Evolutionary conservation across 2,888 invertebrate species (phyloP).

Genomic region (Euplagia quadripunctaria): DNA sequence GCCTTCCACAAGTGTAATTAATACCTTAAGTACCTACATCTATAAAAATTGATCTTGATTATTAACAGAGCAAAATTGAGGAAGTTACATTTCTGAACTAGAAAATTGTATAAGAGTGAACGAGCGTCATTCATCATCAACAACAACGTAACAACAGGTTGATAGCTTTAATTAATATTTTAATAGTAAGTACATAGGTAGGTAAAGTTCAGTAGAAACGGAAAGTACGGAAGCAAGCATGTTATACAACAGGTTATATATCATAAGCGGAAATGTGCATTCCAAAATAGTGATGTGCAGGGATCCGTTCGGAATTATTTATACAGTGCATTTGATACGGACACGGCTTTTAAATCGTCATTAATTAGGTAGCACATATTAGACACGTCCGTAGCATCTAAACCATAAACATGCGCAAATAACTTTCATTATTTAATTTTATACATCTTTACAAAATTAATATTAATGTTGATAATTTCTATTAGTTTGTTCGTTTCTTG

Average conservation of each 20-base stretch:
- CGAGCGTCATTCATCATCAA: slow-evolving; percentile 9
- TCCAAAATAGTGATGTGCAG: slow-evolving; percentile 36
- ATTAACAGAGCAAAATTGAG: slow-evolving; percentile 45
- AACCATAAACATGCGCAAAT: slow-evolving; percentile 20
- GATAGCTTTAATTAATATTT: not conserved
- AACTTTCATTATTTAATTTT: slow-evolving; percentile 24
- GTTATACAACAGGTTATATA: slow-evolving; percentile 25
- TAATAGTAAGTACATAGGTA: not conserved
- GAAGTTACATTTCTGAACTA: slow-evolving; percentile 35
- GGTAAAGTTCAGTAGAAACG: slow-evolving; percentile 11
- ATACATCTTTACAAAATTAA: not conserved
- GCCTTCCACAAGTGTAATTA: slow-evolving; percentile 26
- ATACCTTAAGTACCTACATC: slow-evolving; percentile 28
- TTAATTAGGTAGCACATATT: not conserved
- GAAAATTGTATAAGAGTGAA: slow-evolving; percentile 31
- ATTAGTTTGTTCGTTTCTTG: not conserved
- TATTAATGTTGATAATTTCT: not conserved
- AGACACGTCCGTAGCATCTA: not conserved
- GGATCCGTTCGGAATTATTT: slow-evolving; percentile 42
- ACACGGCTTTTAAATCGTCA: slow-evolving; percentile 36
- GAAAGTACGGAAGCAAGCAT: slow-evolving; percentile 25
- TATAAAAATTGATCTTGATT: slow-evolving; percentile 40
- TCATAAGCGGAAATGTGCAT: slow-evolving; percentile 34
- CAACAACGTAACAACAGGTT: not conserved
- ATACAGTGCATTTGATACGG: slow-evolving; percentile 24